Evolutionary conservation across 2,888 invertebrate species (phyloP).

Genomic region (Cheiracanthium punctorium): DNA sequence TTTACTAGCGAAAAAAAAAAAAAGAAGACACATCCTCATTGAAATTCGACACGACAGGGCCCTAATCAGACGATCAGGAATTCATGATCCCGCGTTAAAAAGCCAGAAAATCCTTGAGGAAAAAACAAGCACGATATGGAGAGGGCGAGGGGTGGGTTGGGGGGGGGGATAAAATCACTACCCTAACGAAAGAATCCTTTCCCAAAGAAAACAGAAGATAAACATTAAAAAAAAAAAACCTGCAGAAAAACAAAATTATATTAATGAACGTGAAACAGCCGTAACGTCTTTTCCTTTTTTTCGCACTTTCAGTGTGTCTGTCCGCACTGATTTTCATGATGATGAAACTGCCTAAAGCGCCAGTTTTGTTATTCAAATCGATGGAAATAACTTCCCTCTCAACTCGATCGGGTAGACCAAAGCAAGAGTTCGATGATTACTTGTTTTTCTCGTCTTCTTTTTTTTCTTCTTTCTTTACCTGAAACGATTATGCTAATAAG

Average conservation of each 20-base stretch:
- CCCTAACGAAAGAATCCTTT: background rate
- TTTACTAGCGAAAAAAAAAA: no score
- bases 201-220: background rate
- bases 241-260: slow-evolving; percentile 16
- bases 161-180: no score
- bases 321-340: background rate
- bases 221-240: slow-evolving; percentile 34
- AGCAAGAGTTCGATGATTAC: background rate
- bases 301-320: background rate
- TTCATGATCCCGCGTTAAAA: background rate
- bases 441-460: background rate
- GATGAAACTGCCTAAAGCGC: background rate
- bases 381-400: background rate
- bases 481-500: background rate
- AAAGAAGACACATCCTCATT: no score
- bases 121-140: background rate
- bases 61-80: background rate
- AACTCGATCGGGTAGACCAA: background rate
- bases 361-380: slow-evolving; percentile 2
- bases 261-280: slow-evolving; percentile 49
- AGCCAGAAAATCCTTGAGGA: background rate
- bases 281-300: slow-evolving; percentile 35
- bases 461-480: background rate
- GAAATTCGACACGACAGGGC: background rate
- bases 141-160: no score